A percentile compares a stretch with the other conserved stretches of the same genome.
These are phyloP conservation scores for Podarcis siculus DNA, from an alignment of 2,797 vertebrate genomes.

Conservation along the genomic window DNA sequence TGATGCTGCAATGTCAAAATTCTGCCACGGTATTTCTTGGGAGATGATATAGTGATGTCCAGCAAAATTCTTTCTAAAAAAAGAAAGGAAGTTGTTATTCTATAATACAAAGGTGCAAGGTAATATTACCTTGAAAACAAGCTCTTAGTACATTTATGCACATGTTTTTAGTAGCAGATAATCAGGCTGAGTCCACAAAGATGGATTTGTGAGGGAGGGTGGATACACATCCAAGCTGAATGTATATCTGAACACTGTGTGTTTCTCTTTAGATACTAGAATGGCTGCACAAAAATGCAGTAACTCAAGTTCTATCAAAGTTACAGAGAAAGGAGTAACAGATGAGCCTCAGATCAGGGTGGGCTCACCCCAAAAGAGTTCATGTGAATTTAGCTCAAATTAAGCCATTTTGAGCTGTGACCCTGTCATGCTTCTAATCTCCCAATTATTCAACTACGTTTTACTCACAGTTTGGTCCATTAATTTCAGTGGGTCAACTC, in stretches of 20 bases:
- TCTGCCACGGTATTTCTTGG: constrained; percentile 20
- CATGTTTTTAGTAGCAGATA: background rate
- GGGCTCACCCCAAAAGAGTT: no score
- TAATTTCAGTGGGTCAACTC: no score
- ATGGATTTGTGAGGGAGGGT: background rate
- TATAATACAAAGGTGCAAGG: background rate
- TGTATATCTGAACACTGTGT: background rate
- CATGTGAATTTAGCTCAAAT: no score
- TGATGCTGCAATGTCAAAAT: constrained; percentile 17
- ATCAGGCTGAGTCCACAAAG: background rate
- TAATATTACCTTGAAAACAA: background rate
- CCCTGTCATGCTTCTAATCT: no score
- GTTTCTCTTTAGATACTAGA: background rate
- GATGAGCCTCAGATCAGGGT: background rate
- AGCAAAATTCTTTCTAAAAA: background rate
- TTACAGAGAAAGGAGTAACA: background rate
- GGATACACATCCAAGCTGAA: background rate
- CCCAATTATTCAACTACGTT: no score
- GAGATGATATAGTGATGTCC: constrained; percentile 27
- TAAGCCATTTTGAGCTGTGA: no score
- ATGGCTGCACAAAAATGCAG: no score
- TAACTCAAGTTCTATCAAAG: background rate
- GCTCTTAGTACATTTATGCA: background rate
- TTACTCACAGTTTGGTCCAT: no score
- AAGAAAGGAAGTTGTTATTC: constrained; percentile 12